Base-by-base conservation (phyloP, 1,140 invertebrate species). In the Araneus ventricosus region DNA sequence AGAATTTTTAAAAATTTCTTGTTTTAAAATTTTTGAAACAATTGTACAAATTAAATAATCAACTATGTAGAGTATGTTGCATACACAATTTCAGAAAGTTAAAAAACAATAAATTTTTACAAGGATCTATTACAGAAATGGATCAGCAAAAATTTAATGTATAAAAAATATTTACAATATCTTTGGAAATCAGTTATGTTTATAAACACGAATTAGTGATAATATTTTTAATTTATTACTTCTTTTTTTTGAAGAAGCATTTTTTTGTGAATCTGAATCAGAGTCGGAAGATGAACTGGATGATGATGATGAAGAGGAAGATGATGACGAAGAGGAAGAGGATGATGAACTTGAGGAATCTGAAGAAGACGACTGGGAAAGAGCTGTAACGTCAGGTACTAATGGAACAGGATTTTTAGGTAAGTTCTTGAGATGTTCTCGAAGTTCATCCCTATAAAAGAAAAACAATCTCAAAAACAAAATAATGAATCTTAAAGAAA, bases 341-440 rank as follows among this genome's bases (percentile, higher is more conserved):
- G 85, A 88, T 10, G 92, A 61, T n/a, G 45, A 27, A 41, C 57
- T n/a, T 63, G 80, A 79, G 41, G 34, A n/a, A 17, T n/a, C 24
- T 1, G 67, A 80, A 17, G 70, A 63, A 2, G 63, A 79, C 6
- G 61, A 57, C 3, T 63, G 52, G 14, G 92, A 59, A 34, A 45
- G 27, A 27, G 82, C 24, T 82, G 24, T 75, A 82, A 34, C 86
- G 24, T 14, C 30, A 20, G 67, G 75, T 45, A 22, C 88, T 30
- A 80, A 67, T 75, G 88, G 75, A 94, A 75, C 85, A 82, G 88
- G 93, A 20, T 94, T 95, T 96, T 98, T 98, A 2, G 98, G 97
- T 94, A 97, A 96, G 94, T 96, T 97, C 95, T 99, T 99, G 61
- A 99, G 96, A 96, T 99, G 98, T 95, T 99, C 98, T 90, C 98